Evolutionary conservation across 2,113 vertebrate genomes (phyloP).

Genomic region (Noturus placidus): DNA sequence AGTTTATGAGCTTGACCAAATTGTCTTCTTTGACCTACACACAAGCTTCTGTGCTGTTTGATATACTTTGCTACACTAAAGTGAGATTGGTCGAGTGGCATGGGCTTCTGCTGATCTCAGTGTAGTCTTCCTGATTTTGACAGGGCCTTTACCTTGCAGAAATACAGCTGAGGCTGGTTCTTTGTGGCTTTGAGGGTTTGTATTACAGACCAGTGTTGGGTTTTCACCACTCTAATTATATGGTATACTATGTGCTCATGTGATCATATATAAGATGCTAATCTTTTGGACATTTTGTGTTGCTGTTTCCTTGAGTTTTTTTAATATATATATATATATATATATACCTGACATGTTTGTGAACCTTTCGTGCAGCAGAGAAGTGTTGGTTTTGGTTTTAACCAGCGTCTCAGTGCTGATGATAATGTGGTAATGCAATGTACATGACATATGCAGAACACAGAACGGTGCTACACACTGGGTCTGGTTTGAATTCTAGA

Average conservation of each 20-base stretch:
- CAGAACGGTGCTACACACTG: background rate
- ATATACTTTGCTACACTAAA: slow-evolving; percentile 16
- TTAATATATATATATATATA: too few relatives aligned
- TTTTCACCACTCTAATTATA: background rate
- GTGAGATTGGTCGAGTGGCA: background rate
- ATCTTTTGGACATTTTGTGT: background rate
- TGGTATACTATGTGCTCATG: slow-evolving; percentile 15
- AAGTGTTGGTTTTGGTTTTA: background rate
- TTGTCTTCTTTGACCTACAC: background rate
- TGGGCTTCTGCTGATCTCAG: slow-evolving; percentile 6
- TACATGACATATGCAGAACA: background rate
- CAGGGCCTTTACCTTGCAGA: slow-evolving; percentile 33
- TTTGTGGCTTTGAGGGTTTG: slow-evolving; percentile 36
- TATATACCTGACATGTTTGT: background rate
- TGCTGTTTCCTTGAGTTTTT: background rate
- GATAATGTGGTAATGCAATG: background rate
- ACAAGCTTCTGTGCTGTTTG: slow-evolving; percentile 3
- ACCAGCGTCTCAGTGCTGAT: background rate
- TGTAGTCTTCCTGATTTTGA: slow-evolving; percentile 17
- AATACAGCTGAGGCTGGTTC: slow-evolving; percentile 46
- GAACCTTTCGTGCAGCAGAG: background rate
- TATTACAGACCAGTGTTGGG: slow-evolving; percentile 41
- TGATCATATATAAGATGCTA: slow-evolving; percentile 25
- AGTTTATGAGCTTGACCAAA: background rate
- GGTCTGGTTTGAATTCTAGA: background rate